Evolutionary conservation across 2,888 invertebrate species (phyloP).

Genomic region (Euzetes globulus): DNA sequence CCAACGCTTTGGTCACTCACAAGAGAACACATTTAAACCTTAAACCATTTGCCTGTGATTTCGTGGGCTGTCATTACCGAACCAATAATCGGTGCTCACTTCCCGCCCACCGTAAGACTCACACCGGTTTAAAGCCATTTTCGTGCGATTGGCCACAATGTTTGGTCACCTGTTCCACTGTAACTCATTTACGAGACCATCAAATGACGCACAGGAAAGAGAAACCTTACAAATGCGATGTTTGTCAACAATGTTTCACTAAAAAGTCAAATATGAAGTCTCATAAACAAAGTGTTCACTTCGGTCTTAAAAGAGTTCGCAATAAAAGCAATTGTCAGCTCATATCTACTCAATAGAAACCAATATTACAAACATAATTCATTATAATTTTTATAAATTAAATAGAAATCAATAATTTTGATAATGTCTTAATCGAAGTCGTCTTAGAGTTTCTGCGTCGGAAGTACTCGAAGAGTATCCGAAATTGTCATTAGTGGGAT

Average conservation of each 20-base stretch:
- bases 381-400: background rate
- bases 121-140: background rate
- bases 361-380: background rate
- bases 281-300: background rate
- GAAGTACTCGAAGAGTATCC: background rate
- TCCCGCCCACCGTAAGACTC: background rate
- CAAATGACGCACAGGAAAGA: background rate
- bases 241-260: background rate
- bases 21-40: slow-evolving; percentile 3
- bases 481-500: slow-evolving; percentile 6
- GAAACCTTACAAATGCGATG: slow-evolving; percentile 10
- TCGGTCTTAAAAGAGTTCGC: slow-evolving; percentile 5
- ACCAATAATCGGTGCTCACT: slow-evolving; percentile 23
- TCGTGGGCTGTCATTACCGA: slow-evolving; percentile 3
- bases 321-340: background rate
- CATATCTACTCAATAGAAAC: background rate
- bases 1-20: background rate
- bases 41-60: slow-evolving; percentile 11
- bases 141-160: background rate
- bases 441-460: background rate
- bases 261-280: slow-evolving; percentile 16
- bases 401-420: background rate
- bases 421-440: background rate
- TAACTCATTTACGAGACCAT: background rate
- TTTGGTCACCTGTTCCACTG: background rate